Evolutionary conservation across 2,888 invertebrate genomes (phyloP), one percentile per base, ranked within the genome.

Genomic region (Perdita meconis): DNA sequence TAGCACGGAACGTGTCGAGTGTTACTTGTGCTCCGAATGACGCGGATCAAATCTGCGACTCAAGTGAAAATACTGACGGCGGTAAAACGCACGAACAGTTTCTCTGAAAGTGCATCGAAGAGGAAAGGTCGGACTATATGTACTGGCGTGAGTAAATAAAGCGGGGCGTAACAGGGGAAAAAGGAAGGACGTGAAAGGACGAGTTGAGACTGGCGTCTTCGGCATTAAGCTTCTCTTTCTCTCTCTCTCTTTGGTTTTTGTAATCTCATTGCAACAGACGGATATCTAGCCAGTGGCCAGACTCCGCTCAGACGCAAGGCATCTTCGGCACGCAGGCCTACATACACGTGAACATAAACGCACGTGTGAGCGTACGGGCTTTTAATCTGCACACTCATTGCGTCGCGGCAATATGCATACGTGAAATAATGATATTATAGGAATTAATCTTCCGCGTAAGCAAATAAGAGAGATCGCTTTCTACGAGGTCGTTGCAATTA

Each of bases 381-480:
- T 72, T 75, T 65, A 75, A 73, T 75, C 53, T 65, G 72, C 59
- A 47, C 59, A 19, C 72, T 65, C 55, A 72, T 75, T 75, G 74
- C 72, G 65, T 26, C 36, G 42, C 30, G 30, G 30, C 30, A 30
- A 30, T 63, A 59, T 57, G 75, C 57, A 16, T 56, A 19, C 42
- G 44, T 59, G n/a, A 12, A 57, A 10, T 30, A 47, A 34, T 72
- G 72, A 65, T 53, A 68, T 65, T 65, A 65, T 65, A 36, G 36
- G 51, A 51, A 74, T 71, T 36, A 53, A 44, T 53, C 57, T 59
- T 63, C 63, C 70, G 57, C 51, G 10, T 57, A 57, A 64, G 44
- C 44, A 69, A 24, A 26, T 59, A 36, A 22, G 12, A 63, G 36
- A 34, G 16, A 63, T 50, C 36, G 36, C 16, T 36, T 10, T 12